A percentile compares a stretch with the other conserved stretches of the same genome.
Evolutionary conservation across 2,888 invertebrate genomes (phyloP).

Genomic region (Diloba caeruleocephala): DNA sequence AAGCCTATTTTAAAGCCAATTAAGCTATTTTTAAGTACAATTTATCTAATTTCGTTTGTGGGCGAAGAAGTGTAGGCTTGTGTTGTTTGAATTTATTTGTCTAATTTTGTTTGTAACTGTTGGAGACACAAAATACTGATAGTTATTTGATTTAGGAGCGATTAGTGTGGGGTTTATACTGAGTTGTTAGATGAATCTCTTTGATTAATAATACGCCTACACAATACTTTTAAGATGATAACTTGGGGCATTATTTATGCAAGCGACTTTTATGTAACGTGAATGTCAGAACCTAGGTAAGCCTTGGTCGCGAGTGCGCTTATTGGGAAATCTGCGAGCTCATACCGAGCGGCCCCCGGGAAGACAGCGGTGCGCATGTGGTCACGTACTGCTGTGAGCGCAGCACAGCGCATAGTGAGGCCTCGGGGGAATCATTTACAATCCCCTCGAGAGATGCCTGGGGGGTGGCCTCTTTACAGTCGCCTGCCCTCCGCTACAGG

Average conservation of each 20-base stretch:
- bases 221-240: not conserved
- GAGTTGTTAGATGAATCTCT: not conserved
- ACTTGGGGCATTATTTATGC: too few relatives aligned
- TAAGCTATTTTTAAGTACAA: constrained; percentile 16
- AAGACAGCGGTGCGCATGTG: too few relatives aligned
- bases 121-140: constrained; percentile 13
- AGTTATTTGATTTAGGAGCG: constrained; percentile 31
- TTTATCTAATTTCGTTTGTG: constrained; percentile 7
- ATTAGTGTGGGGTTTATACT: constrained; percentile 1
- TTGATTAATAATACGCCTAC: not conserved
- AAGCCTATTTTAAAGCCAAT: constrained; percentile 3
- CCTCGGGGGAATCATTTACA: too few relatives aligned
- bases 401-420: too few relatives aligned
- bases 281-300: too few relatives aligned
- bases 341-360: too few relatives aligned
- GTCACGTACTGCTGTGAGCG: too few relatives aligned
- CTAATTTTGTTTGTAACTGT: constrained; percentile 21
- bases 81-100: constrained; percentile 17
- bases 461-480: too few relatives aligned
- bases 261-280: not conserved
- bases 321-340: too few relatives aligned
- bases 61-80: not conserved
- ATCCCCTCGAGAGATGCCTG: too few relatives aligned
- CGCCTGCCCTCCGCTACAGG: too few relatives aligned
- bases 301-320: too few relatives aligned